A percentile compares a stretch with the other conserved stretches of the same genome.
Evolutionary conservation across 2,888 invertebrate species (phyloP).

Genomic region (Allacma fusca): DNA sequence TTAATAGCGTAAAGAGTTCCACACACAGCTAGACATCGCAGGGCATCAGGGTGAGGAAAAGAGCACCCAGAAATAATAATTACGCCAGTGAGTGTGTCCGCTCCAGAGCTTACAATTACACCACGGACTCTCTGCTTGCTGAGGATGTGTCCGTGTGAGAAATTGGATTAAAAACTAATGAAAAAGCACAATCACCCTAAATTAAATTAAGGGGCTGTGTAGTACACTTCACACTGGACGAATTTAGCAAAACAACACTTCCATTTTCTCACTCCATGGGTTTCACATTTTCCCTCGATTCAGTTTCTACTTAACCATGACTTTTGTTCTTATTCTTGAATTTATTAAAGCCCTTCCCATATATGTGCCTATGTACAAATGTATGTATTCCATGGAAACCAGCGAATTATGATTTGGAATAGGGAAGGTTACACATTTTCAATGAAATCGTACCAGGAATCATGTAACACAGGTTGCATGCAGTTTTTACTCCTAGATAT

Average conservation of each 20-base stretch:
- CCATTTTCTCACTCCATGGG: constrained; percentile 28
- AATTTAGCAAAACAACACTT: constrained; percentile 17
- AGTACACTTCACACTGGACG: constrained; percentile 16
- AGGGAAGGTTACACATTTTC: not conserved
- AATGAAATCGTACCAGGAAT: too few species aligned
- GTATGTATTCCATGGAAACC: too few species aligned
- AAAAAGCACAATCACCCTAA: constrained; percentile 41
- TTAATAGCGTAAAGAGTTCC: not conserved
- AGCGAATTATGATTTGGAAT: not conserved
- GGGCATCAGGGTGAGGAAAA: constrained; percentile 15
- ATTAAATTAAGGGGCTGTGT: constrained; percentile 32
- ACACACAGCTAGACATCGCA: not conserved
- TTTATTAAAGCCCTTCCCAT: not conserved
- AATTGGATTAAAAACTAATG: constrained; percentile 41
- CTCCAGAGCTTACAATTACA: not conserved
- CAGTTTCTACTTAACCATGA: not conserved
- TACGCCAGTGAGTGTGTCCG: not conserved
- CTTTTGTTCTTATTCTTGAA: constrained; percentile 13
- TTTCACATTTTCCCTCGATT: constrained; percentile 7
- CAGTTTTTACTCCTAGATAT: too few species aligned
- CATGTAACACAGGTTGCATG: too few species aligned
- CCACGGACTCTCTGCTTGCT: constrained; percentile 18
- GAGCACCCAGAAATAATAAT: constrained; percentile 35
- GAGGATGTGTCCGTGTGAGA: constrained; percentile 11
- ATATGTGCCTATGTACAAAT: not conserved